A percentile compares a stretch with the other conserved stretches of the same genome.
phyloP scores from a whole-genome alignment of 2,113 vertebrate genomes.

The Macaca mulatta region DNA sequence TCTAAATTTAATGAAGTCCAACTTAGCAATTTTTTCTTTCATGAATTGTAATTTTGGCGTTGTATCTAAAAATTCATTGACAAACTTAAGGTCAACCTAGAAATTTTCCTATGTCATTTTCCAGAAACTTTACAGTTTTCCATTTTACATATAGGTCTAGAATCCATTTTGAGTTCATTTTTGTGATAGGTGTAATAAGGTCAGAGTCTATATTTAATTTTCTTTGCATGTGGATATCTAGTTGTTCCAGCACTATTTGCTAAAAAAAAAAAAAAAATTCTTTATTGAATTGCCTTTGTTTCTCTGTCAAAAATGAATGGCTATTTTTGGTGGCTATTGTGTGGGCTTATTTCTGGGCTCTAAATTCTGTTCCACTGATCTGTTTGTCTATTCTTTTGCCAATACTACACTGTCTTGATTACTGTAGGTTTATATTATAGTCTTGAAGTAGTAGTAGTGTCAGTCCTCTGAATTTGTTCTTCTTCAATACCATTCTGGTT shows the following conservation, averaged over 20 bases:
- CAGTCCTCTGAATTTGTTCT: not conserved
- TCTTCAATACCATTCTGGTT: not conserved
- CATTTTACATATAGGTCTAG: not conserved
- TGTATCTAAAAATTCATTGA: not conserved
- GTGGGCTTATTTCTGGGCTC: not conserved
- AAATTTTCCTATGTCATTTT: not conserved
- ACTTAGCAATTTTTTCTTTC: not conserved
- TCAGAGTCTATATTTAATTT: not conserved
- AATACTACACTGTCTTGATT: not conserved
- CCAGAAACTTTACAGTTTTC: not conserved
- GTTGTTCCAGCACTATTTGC: not conserved
- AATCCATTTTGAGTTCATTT: not conserved
- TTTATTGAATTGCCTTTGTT: not conserved
- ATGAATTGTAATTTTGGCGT: not conserved
- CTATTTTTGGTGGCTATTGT: not conserved
- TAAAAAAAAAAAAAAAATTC: not conserved
- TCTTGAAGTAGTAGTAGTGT: not conserved
- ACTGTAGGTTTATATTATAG: not conserved
- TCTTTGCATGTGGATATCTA: not conserved
- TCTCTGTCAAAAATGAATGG: not conserved
- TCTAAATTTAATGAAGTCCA: not conserved
- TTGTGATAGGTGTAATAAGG: not conserved
- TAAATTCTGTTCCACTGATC: not conserved
- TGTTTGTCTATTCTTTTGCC: not conserved
- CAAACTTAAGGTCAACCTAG: not conserved